phyloP scores from a whole-genome alignment of 2,113 vertebrate species.

The Caloenas nicobarica region DNA sequence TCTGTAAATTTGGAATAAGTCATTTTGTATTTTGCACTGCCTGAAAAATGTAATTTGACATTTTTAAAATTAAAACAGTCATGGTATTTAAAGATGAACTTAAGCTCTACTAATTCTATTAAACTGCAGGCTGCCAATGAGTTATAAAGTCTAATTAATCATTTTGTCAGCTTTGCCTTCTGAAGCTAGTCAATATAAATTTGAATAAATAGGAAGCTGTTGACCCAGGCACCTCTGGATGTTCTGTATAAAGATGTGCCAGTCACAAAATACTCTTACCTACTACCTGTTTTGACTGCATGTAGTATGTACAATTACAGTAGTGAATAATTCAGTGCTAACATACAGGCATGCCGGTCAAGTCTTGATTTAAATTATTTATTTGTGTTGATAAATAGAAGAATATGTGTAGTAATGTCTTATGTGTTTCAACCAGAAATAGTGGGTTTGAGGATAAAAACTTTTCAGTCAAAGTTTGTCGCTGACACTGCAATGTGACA shows the following conservation, averaged over 20 bases:
- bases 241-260: slow-evolving; percentile 60
- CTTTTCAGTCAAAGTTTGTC: slow-evolving; percentile 59
- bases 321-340: neutral
- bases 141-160: slow-evolving; percentile 78
- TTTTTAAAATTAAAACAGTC: slow-evolving; percentile 73
- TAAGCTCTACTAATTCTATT: slow-evolving; percentile 79
- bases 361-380: neutral
- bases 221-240: slow-evolving; percentile 66
- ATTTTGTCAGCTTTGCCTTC: slow-evolving; percentile 78
- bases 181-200: slow-evolving; percentile 76
- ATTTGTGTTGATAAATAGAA: neutral
- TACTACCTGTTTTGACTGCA: neutral
- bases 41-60: slow-evolving; percentile 76
- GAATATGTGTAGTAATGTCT: neutral
- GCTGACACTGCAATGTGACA: slow-evolving; percentile 70
- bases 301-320: neutral
- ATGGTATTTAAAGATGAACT: slow-evolving; percentile 79
- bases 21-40: slow-evolving; percentile 56
- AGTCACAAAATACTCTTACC: slow-evolving; percentile 24
- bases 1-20: slow-evolving; percentile 54
- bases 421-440: neutral
- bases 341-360: neutral
- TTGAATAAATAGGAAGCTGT: slow-evolving; percentile 77
- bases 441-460: slow-evolving; percentile 30
- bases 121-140: slow-evolving; percentile 75